A percentile compares a stretch with the other conserved stretches of the same genome.
Conservation (phyloP, 2,113 vertebrate genomes). For the Girardinichthys multiradiatus region DNA sequence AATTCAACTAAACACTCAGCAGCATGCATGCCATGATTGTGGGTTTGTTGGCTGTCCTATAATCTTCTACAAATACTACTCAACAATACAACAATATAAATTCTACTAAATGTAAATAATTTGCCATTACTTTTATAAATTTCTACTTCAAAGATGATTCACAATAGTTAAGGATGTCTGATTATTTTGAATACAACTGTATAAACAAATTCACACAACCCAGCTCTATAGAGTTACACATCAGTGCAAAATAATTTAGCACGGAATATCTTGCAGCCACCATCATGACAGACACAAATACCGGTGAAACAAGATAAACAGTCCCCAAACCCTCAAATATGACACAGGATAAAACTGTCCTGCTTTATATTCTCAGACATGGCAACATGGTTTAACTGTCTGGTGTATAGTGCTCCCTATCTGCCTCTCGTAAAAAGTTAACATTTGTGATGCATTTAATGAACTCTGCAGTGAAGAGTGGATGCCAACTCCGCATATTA, state of each 20-base stretch:
- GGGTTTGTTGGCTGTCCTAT: too few species aligned
- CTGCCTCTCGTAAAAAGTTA: not conserved
- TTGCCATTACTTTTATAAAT: too few species aligned
- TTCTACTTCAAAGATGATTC: too few species aligned
- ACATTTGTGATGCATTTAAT: not conserved
- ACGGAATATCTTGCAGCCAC: not conserved
- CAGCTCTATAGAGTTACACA: not conserved
- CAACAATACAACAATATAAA: too few species aligned
- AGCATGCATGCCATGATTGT: too few species aligned
- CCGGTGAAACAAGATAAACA: not conserved
- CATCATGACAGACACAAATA: slow-evolving; percentile 1
- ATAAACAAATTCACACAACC: not conserved
- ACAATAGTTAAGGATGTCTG: too few species aligned
- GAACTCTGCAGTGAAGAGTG: not conserved
- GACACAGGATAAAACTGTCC: not conserved
- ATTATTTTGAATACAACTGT: too few species aligned
- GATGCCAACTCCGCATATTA: not conserved
- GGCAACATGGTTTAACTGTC: not conserved
- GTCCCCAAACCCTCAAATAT: not conserved
- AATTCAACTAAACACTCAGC: too few species aligned
- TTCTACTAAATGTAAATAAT: too few species aligned
- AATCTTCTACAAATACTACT: too few species aligned
- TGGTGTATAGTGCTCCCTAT: not conserved
- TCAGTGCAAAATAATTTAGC: slow-evolving; percentile 24
- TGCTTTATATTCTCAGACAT: not conserved